Percentiles rank a stretch among this genome's conserved stretches.
Evolutionary conservation across 2,888 invertebrate species (phyloP).

Genomic region (Tetragnatha montana): DNA sequence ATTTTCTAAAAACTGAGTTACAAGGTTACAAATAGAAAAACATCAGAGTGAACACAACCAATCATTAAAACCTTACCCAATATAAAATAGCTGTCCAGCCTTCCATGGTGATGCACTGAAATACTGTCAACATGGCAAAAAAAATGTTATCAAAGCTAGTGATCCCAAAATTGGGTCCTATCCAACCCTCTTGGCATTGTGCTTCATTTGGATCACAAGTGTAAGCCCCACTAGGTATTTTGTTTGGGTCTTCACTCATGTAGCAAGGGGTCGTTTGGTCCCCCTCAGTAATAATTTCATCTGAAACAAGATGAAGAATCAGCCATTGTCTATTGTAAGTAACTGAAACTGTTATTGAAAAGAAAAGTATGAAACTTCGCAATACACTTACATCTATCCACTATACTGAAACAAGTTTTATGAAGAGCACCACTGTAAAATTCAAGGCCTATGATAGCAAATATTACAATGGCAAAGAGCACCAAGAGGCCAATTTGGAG

Average conservation of each 20-base stretch:
- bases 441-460: conserved; percentile 99
- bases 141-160: conserved; percentile 99
- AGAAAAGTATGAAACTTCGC: not conserved
- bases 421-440: conserved; percentile 99
- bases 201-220: conserved; percentile 89
- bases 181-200: conserved; percentile 95
- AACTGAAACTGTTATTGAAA: not conserved
- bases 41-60: too few relatives aligned
- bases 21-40: too few relatives aligned
- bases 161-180: conserved; percentile 97
- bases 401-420: conserved; percentile 98
- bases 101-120: conserved; percentile 99
- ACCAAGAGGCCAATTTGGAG: conserved; percentile 99
- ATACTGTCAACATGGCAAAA: conserved; percentile 99
- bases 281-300: conserved; percentile 90
- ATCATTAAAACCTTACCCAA: conserved; percentile 85
- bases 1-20: too few relatives aligned
- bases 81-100: conserved; percentile 99
- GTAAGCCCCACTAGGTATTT: conserved; percentile 85
- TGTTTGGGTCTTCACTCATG: conserved; percentile 78
- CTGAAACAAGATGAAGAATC: conserved; percentile 78
- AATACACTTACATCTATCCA: conserved; percentile 88
- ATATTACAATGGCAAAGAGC: conserved; percentile 99
- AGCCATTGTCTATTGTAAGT: not conserved
- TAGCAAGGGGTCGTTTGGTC: conserved; percentile 89